Percentiles rank a stretch among this genome's conserved stretches.
phyloP scores from a whole-genome alignment of 2,888 invertebrate genomes.

The Athetis lepigone region DNA sequence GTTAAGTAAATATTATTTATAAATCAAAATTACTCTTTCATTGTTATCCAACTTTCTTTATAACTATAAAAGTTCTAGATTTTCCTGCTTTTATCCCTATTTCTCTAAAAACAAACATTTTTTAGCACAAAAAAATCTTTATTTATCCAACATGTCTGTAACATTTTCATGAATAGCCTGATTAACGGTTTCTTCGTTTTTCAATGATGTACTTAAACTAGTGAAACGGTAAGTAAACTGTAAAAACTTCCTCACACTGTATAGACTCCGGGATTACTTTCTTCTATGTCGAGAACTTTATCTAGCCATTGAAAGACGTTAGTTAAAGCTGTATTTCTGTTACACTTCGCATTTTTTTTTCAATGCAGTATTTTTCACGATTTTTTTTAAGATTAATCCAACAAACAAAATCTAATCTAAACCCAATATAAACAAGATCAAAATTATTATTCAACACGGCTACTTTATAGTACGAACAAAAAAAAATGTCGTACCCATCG shows the following conservation, averaged over 20 bases:
- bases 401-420: slow-evolving; percentile 33
- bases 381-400: background rate
- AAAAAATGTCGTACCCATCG: slow-evolving; percentile 61
- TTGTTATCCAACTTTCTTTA: too few relatives aligned
- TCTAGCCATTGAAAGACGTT: slow-evolving; percentile 34
- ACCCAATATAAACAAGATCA: slow-evolving; percentile 53
- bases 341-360: slow-evolving; percentile 14
- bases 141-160: slow-evolving; percentile 1
- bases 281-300: slow-evolving; percentile 31
- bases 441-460: slow-evolving; percentile 52
- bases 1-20: too few relatives aligned
- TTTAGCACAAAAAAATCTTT: slow-evolving; percentile 7
- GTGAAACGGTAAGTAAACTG: slow-evolving; percentile 9
- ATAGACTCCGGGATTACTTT: slow-evolving; percentile 26
- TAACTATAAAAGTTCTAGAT: too few relatives aligned
- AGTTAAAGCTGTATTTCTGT: background rate
- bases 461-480: slow-evolving; percentile 38
- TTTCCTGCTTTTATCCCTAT: background rate
- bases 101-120: background rate
- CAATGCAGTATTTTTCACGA: background rate
- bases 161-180: slow-evolving; percentile 11
- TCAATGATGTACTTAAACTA: slow-evolving; percentile 4
- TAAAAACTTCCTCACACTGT: slow-evolving; percentile 31
- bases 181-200: slow-evolving; percentile 17
- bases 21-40: background rate